These are phyloP conservation scores for Ctenoplectra terminalis DNA, from an alignment of 1,140 invertebrate species.

Conservation along the genomic window DNA sequence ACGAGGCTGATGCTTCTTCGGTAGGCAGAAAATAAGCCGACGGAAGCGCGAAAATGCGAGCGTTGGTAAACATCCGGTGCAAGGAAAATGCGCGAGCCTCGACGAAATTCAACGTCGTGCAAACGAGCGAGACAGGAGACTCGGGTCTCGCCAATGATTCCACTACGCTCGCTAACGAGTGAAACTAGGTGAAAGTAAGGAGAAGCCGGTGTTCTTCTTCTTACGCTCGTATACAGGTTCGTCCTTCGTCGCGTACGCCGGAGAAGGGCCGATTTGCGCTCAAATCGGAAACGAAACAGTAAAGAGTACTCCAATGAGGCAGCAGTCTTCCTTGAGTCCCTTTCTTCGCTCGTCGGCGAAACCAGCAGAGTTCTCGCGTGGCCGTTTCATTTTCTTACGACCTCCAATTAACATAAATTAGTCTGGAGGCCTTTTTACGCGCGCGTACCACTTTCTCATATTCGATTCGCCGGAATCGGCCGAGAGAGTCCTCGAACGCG, in stretches of 20 bases:
- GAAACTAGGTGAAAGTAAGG: constrained; percentile 69
- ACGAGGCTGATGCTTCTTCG: neutral
- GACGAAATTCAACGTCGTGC: constrained; percentile 41
- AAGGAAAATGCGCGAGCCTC: constrained; percentile 33
- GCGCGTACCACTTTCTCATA: constrained; percentile 53
- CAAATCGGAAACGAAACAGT: neutral
- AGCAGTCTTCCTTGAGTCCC: neutral
- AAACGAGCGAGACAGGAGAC: neutral
- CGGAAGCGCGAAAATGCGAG: constrained; percentile 17
- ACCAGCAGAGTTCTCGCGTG: constrained; percentile 6
- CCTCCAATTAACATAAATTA: constrained; percentile 63
- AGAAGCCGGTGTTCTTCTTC: neutral
- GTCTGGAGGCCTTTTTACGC: constrained; percentile 49
- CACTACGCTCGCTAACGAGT: constrained; percentile 44
- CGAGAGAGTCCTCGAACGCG: constrained; percentile 22
- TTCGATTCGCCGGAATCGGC: constrained; percentile 8
- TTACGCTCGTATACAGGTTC: constrained; percentile 5
- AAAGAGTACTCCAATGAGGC: neutral
- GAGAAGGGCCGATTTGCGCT: constrained; percentile 40
- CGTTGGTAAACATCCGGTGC: constrained; percentile 23
- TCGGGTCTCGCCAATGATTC: neutral
- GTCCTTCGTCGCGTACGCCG: neutral
- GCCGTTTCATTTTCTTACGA: constrained; percentile 44
- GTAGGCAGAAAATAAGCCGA: constrained; percentile 45
- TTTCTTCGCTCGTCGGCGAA: neutral